Evolutionary conservation across 2,113 vertebrate species (phyloP).

Genomic region (Pteropus alecto): DNA sequence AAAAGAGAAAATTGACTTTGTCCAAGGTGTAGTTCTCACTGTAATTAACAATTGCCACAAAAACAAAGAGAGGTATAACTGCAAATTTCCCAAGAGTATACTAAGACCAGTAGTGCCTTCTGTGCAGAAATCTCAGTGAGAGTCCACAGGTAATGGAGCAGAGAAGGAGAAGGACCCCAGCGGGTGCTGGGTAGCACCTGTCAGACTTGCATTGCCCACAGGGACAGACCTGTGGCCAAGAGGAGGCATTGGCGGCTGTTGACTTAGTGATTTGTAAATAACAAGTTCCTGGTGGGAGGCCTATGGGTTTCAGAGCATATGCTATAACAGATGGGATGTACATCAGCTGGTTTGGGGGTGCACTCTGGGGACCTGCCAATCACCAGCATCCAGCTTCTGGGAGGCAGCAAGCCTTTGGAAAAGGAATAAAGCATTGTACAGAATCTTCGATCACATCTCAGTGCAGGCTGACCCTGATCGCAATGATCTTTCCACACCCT

Average conservation of each 20-base stretch:
- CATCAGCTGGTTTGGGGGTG: background rate
- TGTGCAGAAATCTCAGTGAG: background rate
- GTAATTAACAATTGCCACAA: background rate
- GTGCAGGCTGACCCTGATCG: background rate
- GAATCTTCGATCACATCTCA: background rate
- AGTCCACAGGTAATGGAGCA: background rate
- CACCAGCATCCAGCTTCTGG: background rate
- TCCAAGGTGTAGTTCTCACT: fast-evolving
- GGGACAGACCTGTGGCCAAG: background rate
- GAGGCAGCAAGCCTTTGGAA: background rate
- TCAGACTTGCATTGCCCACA: background rate
- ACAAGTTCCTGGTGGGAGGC: constrained; percentile 22
- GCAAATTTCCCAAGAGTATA: background rate
- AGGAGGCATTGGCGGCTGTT: background rate
- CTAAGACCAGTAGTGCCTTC: background rate
- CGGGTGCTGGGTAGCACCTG: background rate
- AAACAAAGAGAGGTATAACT: background rate
- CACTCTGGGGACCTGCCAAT: background rate
- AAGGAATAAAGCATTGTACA: background rate
- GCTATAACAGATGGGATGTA: constrained; percentile 25
- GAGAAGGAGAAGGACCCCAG: fast-evolving
- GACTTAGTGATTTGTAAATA: background rate
- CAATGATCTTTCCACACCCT: background rate
- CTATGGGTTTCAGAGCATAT: background rate
- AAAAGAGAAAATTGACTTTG: background rate